Percentiles rank a stretch among this genome's conserved stretches.
These are phyloP conservation scores for Cinclus mexicanus DNA, from an alignment of 2,113 vertebrate genomes.

Conservation along the genomic window DNA sequence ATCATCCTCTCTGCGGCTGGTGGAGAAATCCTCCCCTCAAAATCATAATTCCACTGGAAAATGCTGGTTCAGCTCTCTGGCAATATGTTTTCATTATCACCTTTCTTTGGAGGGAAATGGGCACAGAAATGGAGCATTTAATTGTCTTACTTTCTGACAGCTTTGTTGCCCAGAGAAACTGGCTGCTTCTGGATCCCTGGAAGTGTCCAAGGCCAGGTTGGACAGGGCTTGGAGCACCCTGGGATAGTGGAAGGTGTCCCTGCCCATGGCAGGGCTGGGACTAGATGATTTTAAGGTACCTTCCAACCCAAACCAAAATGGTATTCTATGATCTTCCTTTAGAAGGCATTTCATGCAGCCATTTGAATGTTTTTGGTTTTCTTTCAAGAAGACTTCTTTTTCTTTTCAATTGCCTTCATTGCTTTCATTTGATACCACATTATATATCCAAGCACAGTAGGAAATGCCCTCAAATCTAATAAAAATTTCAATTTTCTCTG, in stretches of 20 bases:
- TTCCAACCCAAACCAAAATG: background rate
- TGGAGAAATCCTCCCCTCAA: background rate
- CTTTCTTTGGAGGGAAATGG: background rate
- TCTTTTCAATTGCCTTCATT: background rate
- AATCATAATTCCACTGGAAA: background rate
- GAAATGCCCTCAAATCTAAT: background rate
- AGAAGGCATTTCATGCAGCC: background rate
- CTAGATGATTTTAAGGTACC: background rate
- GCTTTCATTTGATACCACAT: background rate
- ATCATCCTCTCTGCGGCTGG: background rate
- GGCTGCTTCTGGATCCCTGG: background rate
- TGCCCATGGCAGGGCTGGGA: background rate
- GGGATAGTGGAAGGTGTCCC: accelerated
- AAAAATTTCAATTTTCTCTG: background rate
- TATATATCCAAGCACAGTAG: background rate
- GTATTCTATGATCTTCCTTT: background rate
- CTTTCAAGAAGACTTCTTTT: background rate
- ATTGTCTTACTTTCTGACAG: background rate
- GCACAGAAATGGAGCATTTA: background rate
- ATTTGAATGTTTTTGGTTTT: background rate
- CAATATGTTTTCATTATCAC: background rate
- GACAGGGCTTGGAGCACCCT: accelerated
- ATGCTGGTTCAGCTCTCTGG: background rate
- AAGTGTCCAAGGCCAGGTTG: accelerated
- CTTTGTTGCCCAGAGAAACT: background rate